These are phyloP conservation scores for Penaeus japonicus DNA, from an alignment of 1,140 invertebrate genomes.

Conservation along the genomic window DNA sequence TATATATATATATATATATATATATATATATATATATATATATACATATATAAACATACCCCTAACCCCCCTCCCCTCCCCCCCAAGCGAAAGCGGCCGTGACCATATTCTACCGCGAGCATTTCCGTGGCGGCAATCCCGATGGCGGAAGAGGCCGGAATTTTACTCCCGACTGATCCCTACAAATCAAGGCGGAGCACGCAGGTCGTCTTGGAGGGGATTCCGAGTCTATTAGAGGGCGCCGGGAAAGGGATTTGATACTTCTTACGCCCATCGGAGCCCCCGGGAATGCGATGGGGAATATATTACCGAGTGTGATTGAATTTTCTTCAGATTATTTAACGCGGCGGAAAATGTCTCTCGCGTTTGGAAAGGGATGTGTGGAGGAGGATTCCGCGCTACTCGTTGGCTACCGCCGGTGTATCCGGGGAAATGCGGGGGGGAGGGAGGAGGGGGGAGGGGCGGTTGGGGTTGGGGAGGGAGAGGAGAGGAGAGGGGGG, in stretches of 20 bases:
- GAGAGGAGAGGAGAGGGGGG: not conserved
- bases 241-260: slow-evolving; percentile 18
- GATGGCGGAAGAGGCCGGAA: not conserved
- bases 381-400: not conserved
- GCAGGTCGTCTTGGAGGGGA: slow-evolving; percentile 16
- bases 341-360: slow-evolving; percentile 25
- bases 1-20: no score
- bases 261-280: slow-evolving; percentile 30
- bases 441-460: not conserved
- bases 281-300: slow-evolving; percentile 1
- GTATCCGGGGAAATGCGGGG: not conserved
- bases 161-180: slow-evolving; percentile 23
- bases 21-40: no score
- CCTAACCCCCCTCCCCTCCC: not conserved
- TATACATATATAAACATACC: no score
- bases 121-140: slow-evolving; percentile 18
- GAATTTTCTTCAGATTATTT: slow-evolving; percentile 37
- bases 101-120: not conserved
- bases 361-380: not conserved
- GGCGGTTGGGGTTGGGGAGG: not conserved
- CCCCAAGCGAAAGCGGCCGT: no score
- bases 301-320: slow-evolving; percentile 40
- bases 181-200: slow-evolving; percentile 37
- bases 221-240: slow-evolving; percentile 38
- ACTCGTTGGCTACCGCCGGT: not conserved